Evolutionary conservation across 2,888 invertebrate genomes (phyloP).

Genomic region (Cynaeus angustus): DNA sequence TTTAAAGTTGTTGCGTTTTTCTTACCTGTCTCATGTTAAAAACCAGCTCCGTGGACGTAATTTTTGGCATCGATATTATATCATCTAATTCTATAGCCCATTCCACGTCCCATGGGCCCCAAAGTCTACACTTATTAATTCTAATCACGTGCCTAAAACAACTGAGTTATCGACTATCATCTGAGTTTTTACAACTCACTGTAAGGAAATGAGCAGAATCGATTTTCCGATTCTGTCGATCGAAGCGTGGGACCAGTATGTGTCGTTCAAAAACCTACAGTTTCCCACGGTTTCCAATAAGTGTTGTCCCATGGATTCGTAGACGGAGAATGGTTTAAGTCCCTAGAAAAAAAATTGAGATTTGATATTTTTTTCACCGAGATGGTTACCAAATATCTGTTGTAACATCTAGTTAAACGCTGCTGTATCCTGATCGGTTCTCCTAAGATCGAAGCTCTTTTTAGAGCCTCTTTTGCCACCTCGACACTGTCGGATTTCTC

Average conservation of each 20-base stretch:
- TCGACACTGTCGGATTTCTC: constrained; percentile 76
- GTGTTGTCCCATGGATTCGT: constrained; percentile 82
- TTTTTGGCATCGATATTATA: constrained; percentile 77
- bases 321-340: constrained; percentile 81
- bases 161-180: not conserved
- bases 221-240: constrained; percentile 77
- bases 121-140: constrained; percentile 80
- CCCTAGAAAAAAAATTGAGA: constrained; percentile 73
- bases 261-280: constrained; percentile 79
- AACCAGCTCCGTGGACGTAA: constrained; percentile 76
- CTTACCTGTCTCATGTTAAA: constrained; percentile 84
- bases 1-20: too few relatives aligned
- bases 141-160: constrained; percentile 80
- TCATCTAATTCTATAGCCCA: constrained; percentile 84
- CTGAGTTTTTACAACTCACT: constrained; percentile 72
- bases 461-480: constrained; percentile 80
- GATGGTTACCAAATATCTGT: constrained; percentile 78
- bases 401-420: constrained; percentile 81
- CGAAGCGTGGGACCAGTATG: constrained; percentile 82
- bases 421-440: constrained; percentile 79
- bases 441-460: constrained; percentile 78
- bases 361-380: too few relatives aligned
- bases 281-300: constrained; percentile 78
- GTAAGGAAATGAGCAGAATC: constrained; percentile 81
- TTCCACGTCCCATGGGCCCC: constrained; percentile 85